Evolutionary conservation across 2,797 vertebrate genomes (phyloP).

Genomic region (Pangasius macronema): DNA sequence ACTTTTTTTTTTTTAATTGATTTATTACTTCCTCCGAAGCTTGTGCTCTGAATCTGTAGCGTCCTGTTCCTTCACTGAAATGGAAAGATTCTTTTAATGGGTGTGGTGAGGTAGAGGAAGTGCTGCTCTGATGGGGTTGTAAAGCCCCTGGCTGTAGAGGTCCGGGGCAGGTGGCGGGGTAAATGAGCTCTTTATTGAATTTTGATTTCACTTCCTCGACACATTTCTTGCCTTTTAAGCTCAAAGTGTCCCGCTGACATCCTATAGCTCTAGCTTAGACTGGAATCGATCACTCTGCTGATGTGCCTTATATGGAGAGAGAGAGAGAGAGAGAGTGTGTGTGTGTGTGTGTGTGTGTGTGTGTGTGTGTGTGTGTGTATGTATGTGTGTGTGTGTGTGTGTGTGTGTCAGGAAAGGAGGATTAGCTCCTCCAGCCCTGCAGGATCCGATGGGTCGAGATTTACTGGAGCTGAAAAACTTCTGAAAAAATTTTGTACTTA

Average conservation of each 20-base stretch:
- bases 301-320: constrained; percentile 44
- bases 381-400: background rate
- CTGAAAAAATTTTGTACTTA: too few relatives aligned
- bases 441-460: background rate
- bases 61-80: background rate
- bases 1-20: too few relatives aligned
- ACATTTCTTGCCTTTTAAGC: constrained; percentile 71
- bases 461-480: too few relatives aligned
- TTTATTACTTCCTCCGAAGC: background rate
- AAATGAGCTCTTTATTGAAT: constrained; percentile 68
- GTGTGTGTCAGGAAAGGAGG: constrained; percentile 45
- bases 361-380: background rate
- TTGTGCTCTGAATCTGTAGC: background rate
- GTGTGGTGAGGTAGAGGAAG: constrained; percentile 13
- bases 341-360: background rate
- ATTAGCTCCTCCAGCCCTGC: constrained; percentile 16
- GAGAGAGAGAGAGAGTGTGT: background rate
- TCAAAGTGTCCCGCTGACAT: constrained; percentile 59
- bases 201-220: constrained; percentile 65
- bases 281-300: constrained; percentile 60
- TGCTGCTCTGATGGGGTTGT: constrained; percentile 53
- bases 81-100: background rate
- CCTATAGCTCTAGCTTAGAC: constrained; percentile 31
- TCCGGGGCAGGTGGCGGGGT: constrained; percentile 36
- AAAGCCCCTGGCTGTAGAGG: constrained; percentile 65